Conservation (phyloP, 2,888 invertebrate genomes). For the Tetropium fuscum region DNA sequence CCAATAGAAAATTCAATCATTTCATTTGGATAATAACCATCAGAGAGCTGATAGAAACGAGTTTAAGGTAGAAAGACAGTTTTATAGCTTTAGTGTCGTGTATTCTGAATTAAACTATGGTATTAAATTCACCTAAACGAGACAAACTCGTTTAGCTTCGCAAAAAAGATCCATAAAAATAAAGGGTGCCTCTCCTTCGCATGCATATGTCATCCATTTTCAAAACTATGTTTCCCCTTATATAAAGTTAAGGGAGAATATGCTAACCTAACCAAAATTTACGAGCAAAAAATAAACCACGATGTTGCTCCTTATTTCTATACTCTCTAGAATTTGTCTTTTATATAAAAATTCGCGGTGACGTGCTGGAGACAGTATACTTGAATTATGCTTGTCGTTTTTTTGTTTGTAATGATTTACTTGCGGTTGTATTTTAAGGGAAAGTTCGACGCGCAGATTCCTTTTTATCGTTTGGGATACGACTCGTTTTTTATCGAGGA, state of each 20-base stretch:
- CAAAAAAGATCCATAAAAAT: neutral
- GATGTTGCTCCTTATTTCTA: slow-evolving; percentile 32
- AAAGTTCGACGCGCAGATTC: too few relatives aligned
- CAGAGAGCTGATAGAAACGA: too few relatives aligned
- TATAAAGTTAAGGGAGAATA: slow-evolving; percentile 29
- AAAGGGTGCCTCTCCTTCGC: neutral
- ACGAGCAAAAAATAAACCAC: slow-evolving; percentile 38
- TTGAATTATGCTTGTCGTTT: slow-evolving; percentile 10
- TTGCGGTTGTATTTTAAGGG: too few relatives aligned
- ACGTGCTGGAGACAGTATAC: slow-evolving; percentile 1
- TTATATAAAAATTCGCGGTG: slow-evolving; percentile 13
- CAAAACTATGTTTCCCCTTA: slow-evolving; percentile 29
- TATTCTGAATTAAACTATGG: too few relatives aligned
- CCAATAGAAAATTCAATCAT: too few relatives aligned
- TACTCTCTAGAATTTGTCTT: slow-evolving; percentile 31
- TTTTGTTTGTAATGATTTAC: slow-evolving; percentile 19
- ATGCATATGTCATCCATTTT: slow-evolving; percentile 13
- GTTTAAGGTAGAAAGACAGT: too few relatives aligned
- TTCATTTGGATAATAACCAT: too few relatives aligned
- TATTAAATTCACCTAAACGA: too few relatives aligned
- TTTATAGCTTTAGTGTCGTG: too few relatives aligned
- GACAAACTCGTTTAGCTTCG: neutral
- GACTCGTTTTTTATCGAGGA: too few relatives aligned
- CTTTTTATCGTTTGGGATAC: too few relatives aligned
- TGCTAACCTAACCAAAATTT: slow-evolving; percentile 39